Evolutionary conservation across 2,113 vertebrate genomes (phyloP).

Genomic region (Seriola dumerili): DNA sequence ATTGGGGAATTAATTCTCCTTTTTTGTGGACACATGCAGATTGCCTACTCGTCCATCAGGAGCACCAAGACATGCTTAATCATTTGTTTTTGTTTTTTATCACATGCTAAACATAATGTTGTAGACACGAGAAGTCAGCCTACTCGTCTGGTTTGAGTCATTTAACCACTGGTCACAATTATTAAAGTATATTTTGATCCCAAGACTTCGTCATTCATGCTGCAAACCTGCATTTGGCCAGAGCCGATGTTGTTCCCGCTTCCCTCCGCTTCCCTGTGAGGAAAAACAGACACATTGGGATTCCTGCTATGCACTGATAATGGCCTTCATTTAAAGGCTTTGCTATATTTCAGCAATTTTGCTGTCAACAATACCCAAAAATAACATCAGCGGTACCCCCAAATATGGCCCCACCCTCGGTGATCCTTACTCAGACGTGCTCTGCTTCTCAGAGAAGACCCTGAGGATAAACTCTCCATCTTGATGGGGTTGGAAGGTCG

Average conservation of each 20-base stretch:
- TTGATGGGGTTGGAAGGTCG: conserved; percentile 93
- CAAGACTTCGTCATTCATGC: neutral
- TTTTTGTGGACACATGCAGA: too few species aligned
- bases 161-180: neutral
- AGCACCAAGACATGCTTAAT: neutral
- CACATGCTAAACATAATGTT: neutral
- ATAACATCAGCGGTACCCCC: neutral
- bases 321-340: neutral
- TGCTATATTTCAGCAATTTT: neutral
- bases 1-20: too few species aligned
- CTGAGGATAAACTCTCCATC: conserved; percentile 97
- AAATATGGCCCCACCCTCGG: neutral
- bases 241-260: conserved; percentile 84
- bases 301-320: neutral
- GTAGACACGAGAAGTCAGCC: neutral
- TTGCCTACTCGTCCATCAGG: neutral
- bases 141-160: neutral
- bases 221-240: conserved; percentile 87
- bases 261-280: conserved; percentile 86
- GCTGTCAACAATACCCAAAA: conserved; percentile 6
- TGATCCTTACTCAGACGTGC: conserved; percentile 93
- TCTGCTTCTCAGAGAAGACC: conserved; percentile 97
- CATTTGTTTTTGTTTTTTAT: neutral
- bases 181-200: neutral
- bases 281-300: conserved; percentile 33